Conservation (phyloP, 2,797 vertebrate genomes). For the Distichodus sexfasciatus region DNA sequence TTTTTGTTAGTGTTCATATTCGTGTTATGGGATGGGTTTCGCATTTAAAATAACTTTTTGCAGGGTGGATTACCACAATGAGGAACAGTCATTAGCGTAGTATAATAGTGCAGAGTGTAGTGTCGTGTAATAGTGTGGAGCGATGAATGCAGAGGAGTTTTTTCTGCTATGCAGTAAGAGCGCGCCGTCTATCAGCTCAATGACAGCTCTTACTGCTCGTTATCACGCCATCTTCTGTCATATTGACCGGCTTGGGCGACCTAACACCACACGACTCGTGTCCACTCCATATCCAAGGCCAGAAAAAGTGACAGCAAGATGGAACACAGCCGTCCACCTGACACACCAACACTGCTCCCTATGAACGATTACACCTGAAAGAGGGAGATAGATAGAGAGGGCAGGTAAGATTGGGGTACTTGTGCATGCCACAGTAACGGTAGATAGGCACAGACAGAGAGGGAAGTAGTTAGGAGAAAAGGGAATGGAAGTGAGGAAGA, state of each 20-base stretch:
- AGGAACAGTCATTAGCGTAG: too few species aligned
- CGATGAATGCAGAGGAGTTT: too few species aligned
- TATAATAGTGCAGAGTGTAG: too few species aligned
- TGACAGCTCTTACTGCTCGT: background rate
- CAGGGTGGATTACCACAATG: too few species aligned
- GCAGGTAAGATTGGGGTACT: background rate
- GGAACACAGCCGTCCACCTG: background rate
- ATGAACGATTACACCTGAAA: background rate
- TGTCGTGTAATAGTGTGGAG: too few species aligned
- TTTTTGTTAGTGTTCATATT: too few species aligned
- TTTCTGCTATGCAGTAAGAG: background rate
- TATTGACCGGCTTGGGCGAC: too few species aligned
- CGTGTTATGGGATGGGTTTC: too few species aligned
- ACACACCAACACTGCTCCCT: background rate
- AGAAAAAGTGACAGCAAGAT: background rate
- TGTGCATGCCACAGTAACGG: slow-evolving; percentile 5
- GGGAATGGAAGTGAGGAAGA: background rate
- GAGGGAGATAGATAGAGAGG: background rate
- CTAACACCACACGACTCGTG: background rate
- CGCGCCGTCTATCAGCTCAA: background rate
- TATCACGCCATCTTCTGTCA: background rate
- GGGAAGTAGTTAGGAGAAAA: background rate
- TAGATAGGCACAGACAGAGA: too few species aligned
- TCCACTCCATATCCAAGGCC: background rate
- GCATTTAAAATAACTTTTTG: too few species aligned